Evolutionary conservation across 1,140 invertebrate genomes (phyloP), one percentile per base, ranked within the genome.

Genomic region (Zaprionus inermis): DNA sequence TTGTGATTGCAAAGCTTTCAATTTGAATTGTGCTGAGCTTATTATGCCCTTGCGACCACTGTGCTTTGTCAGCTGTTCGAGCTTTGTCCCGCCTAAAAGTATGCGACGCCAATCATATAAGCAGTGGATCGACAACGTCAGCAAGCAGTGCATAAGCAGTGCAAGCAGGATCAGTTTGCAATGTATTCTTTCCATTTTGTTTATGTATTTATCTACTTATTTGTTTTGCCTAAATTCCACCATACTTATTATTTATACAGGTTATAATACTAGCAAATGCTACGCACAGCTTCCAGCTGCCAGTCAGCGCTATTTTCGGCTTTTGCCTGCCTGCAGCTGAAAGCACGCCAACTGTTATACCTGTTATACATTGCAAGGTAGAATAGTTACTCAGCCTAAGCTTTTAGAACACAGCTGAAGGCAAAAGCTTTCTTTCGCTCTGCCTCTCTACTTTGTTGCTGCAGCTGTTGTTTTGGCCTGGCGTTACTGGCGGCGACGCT

Each of bases 381-480:
- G 28, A 4, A 41, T 51, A 51, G 59, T 20, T 34, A 52, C 14
- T 16, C n/a, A 54, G n/a, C 12, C 49, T 28, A 51, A 86, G 74
- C 77, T 83, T 68, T 74, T 60, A 3, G 34, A 64, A 57, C 75
- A 86, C 82, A 81, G 82, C 82, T 85, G 81, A 86, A 60, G 59
- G 59, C 38, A 9, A 36, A 76, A 85, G 82, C 78, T 86, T n/a
- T n/a, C n/a, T n/a, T n/a, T n/a, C n/a, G n/a, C n/a, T n/a, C n/a
- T n/a, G n/a, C n/a, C n/a, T n/a, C n/a, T n/a, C n/a, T n/a, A n/a
- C n/a, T n/a, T 30, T 68, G 49, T 60, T 66, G 63, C 38, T 75
- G 82, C 82, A 81, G 81, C 74, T 84, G 82, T 82, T 72, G 68
- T 88, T 76, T 76, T 75, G 73, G 59, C 61, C 65, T 28, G 24